A percentile compares a stretch with the other conserved stretches of the same genome.
These are phyloP conservation scores for Salminus brasiliensis DNA, from an alignment of 2,113 vertebrate species.

Conservation along the genomic window DNA sequence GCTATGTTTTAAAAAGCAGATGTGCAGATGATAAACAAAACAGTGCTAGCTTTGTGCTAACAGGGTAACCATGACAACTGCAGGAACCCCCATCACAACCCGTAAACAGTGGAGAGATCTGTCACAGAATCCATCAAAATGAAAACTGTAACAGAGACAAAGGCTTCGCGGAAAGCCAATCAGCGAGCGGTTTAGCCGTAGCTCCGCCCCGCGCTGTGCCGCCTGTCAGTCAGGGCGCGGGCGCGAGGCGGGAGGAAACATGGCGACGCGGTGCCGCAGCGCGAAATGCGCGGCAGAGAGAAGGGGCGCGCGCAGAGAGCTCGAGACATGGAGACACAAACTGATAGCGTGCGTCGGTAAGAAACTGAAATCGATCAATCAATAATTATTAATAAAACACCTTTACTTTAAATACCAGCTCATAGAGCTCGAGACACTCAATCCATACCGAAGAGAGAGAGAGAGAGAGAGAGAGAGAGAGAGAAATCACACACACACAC, in stretches of 20 bases:
- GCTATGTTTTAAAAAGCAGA: too few species aligned
- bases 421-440: too few species aligned
- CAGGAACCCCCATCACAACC: too few species aligned
- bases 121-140: neutral
- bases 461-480: too few species aligned
- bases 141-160: neutral
- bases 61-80: too few species aligned
- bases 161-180: neutral
- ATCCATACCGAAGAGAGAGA: too few species aligned
- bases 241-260: constrained; percentile 81
- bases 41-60: too few species aligned
- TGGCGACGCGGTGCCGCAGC: constrained; percentile 94
- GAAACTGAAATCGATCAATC: constrained; percentile 46
- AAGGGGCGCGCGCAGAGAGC: constrained; percentile 95
- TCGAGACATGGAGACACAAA: constrained; percentile 96
- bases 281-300: constrained; percentile 93
- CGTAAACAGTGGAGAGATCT: too few species aligned
- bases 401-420: neutral
- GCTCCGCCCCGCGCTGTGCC: neutral
- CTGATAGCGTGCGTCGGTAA: constrained; percentile 96
- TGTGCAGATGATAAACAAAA: too few species aligned
- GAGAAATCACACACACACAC: too few species aligned
- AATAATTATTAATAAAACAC: neutral
- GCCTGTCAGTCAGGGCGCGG: constrained; percentile 81
- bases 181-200: neutral